These are phyloP conservation scores for Pelosia muscerda DNA, from an alignment of 2,888 invertebrate genomes.

Conservation along the genomic window DNA sequence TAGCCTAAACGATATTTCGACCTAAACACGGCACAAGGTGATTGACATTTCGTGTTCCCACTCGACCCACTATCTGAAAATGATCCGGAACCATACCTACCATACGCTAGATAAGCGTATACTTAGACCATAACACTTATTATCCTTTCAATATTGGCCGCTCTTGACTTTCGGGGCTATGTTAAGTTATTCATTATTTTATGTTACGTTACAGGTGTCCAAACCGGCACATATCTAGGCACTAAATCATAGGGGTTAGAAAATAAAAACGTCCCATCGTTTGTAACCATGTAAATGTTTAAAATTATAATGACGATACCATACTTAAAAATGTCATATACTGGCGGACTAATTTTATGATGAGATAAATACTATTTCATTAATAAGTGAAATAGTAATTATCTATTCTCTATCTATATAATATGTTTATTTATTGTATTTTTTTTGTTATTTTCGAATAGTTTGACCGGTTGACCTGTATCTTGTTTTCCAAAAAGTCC, in stretches of 20 bases:
- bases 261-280: too few species aligned
- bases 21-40: background rate
- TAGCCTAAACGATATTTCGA: background rate
- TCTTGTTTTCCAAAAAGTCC: constrained; percentile 47
- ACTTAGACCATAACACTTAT: background rate
- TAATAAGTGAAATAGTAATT: too few species aligned
- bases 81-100: background rate
- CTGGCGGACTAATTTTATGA: too few species aligned
- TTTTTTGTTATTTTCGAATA: background rate
- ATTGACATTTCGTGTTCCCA: background rate
- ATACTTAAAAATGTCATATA: too few species aligned
- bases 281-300: too few species aligned
- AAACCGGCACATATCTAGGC: background rate
- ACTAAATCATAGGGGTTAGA: background rate
- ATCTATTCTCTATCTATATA: too few species aligned
- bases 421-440: too few species aligned
- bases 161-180: background rate
- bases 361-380: too few species aligned
- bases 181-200: too few species aligned
- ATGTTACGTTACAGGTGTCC: too few species aligned
- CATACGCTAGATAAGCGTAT: background rate
- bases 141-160: background rate
- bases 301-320: too few species aligned
- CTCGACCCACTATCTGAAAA: background rate
- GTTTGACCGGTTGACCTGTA: constrained; percentile 25